Evolutionary conservation across 1,140 invertebrate genomes (phyloP).

Genomic region (Antheraea pernyi): DNA sequence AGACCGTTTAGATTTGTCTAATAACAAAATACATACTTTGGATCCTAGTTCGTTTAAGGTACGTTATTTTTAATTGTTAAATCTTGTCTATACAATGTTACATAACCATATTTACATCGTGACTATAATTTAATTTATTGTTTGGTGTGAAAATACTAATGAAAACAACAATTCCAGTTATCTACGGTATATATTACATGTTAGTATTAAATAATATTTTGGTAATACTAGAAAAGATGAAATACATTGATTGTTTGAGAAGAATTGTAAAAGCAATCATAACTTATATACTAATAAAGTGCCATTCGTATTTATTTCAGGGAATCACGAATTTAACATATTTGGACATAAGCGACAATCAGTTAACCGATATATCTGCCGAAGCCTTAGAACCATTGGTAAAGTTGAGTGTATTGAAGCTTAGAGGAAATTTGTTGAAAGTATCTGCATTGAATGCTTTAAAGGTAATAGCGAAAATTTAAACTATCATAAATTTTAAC

Average conservation of each 20-base stretch:
- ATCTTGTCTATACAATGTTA: not conserved
- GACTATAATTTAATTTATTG: too few species aligned
- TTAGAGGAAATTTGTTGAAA: constrained; percentile 86
- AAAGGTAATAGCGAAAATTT: constrained; percentile 52
- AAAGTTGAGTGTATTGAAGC: constrained; percentile 82
- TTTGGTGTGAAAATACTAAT: too few species aligned
- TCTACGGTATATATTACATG: too few species aligned
- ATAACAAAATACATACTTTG: constrained; percentile 86
- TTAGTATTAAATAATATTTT: too few species aligned
- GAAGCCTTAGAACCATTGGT: constrained; percentile 84
- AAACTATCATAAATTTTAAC: too few species aligned
- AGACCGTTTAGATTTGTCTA: constrained; percentile 88
- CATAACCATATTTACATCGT: too few species aligned
- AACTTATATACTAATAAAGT: not conserved
- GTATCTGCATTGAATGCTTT: constrained; percentile 79
- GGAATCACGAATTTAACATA: constrained; percentile 86
- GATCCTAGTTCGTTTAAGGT: constrained; percentile 84
- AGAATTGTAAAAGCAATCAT: too few species aligned
- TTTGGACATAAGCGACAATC: constrained; percentile 88
- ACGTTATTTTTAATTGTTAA: constrained; percentile 20
- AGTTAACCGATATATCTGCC: constrained; percentile 84
- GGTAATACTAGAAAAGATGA: too few species aligned
- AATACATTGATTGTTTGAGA: too few species aligned
- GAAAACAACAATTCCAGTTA: too few species aligned
- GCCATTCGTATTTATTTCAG: constrained; percentile 70